These are phyloP conservation scores for Pantala flavescens DNA, from an alignment of 1,140 invertebrate genomes.

Conservation along the genomic window DNA sequence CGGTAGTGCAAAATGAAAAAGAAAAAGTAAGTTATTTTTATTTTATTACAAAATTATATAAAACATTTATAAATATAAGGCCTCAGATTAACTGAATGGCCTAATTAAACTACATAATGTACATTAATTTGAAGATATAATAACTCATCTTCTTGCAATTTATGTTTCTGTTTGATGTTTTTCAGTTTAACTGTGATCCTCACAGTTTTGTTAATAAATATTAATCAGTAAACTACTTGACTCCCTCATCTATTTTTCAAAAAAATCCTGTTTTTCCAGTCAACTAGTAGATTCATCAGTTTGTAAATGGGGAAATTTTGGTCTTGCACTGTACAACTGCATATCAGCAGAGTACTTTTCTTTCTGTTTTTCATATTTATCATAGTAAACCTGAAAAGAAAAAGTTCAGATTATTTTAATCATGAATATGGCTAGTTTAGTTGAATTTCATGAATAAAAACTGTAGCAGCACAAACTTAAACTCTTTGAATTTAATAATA, in stretches of 20 bases:
- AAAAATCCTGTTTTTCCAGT: not conserved
- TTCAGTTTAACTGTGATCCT: not conserved
- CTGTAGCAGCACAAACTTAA: no score
- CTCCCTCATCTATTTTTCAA: not conserved
- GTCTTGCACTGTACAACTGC: slow-evolving; percentile 39
- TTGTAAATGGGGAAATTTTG: slow-evolving; percentile 2
- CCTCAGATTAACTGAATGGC: not conserved
- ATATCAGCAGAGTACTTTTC: slow-evolving; percentile 66
- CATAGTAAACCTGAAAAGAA: slow-evolving; percentile 56
- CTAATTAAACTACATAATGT: not conserved
- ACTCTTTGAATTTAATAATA: no score
- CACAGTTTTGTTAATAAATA: not conserved
- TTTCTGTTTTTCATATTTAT: slow-evolving; percentile 67
- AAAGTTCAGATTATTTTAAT: not conserved
- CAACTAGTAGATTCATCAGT: not conserved
- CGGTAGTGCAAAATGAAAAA: no score
- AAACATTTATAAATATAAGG: not conserved
- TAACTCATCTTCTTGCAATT: not conserved
- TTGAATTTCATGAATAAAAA: no score
- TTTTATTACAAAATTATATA: not conserved
- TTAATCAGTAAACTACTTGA: not conserved
- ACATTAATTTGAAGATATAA: not conserved
- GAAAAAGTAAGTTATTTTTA: not conserved
- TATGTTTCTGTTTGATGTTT: not conserved
- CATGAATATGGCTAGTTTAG: no score